A percentile compares a stretch with the other conserved stretches of the same genome.
Conservation (phyloP, 2,113 vertebrate genomes). For the Hydrochoerus hydrochaeris region DNA sequence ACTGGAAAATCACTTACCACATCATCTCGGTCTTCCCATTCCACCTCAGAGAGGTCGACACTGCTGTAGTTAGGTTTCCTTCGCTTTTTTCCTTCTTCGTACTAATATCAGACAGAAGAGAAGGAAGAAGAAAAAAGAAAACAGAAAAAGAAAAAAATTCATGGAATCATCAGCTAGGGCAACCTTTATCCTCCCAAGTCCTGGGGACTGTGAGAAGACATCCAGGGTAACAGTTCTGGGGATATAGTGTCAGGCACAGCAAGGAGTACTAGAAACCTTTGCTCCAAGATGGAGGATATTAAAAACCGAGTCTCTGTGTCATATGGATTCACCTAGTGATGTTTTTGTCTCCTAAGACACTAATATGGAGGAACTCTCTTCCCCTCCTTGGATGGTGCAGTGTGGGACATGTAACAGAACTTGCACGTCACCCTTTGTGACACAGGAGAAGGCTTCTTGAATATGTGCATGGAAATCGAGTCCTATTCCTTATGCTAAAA, state of each 20-base stretch:
- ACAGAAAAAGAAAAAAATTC: background rate
- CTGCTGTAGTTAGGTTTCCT: conserved; percentile 98
- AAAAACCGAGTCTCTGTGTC: background rate
- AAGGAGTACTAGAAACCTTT: background rate
- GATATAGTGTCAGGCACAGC: background rate
- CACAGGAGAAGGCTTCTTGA: background rate
- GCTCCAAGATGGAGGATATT: background rate
- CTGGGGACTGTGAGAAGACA: background rate
- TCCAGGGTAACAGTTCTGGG: background rate
- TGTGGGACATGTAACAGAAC: background rate
- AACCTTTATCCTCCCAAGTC: background rate
- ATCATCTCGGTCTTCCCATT: conserved; percentile 98
- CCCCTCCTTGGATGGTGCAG: background rate
- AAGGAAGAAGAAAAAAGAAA: background rate
- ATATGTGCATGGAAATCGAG: background rate
- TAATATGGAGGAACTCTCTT: background rate
- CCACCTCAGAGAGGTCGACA: conserved; percentile 98
- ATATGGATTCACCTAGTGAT: background rate
- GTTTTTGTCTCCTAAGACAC: background rate
- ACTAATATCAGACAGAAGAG: conserved; percentile 85
- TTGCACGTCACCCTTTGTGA: background rate
- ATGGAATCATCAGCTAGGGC: conserved; percentile 9
- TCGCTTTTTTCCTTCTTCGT: conserved; percentile 96
- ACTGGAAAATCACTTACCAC: conserved; percentile 89
- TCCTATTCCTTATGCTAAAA: background rate